phyloP scores from a whole-genome alignment of 2,797 vertebrate species.

The Lacerta bilineata region DNA sequence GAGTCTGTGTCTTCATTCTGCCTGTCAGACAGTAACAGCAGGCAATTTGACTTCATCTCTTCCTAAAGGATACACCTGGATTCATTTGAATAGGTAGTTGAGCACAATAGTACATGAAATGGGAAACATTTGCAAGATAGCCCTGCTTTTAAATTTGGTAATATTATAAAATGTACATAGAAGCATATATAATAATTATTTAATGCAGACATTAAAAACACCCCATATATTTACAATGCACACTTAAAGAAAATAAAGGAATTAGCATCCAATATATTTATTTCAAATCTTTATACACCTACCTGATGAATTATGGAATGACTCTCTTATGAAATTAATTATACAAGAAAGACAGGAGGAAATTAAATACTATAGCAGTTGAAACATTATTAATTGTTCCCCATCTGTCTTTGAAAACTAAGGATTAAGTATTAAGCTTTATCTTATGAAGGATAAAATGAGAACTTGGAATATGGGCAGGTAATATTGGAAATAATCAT shows the following conservation, averaged over 20 bases:
- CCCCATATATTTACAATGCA: background rate
- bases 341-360: constrained; percentile 46
- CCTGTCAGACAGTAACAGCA: background rate
- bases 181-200: too few species aligned
- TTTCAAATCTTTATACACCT: constrained; percentile 40
- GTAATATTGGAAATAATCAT: constrained; percentile 20
- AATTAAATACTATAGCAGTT: constrained; percentile 44
- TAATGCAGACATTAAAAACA: background rate
- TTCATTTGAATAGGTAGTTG: background rate
- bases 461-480: constrained; percentile 13
- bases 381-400: constrained; percentile 44
- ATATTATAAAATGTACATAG: background rate
- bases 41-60: background rate
- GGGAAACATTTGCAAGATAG: background rate
- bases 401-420: constrained; percentile 50
- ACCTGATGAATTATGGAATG: constrained; percentile 55
- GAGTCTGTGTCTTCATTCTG: background rate
- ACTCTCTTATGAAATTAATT: constrained; percentile 53
- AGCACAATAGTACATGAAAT: background rate
- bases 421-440: background rate
- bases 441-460: constrained; percentile 14
- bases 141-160: background rate
- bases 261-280: background rate
- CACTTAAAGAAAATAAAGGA: background rate
- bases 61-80: background rate